Evolutionary conservation across 2,888 invertebrate genomes (phyloP), one percentile per base, ranked within the genome.

Genomic region (Dimorphilus gyrociliatus): DNA sequence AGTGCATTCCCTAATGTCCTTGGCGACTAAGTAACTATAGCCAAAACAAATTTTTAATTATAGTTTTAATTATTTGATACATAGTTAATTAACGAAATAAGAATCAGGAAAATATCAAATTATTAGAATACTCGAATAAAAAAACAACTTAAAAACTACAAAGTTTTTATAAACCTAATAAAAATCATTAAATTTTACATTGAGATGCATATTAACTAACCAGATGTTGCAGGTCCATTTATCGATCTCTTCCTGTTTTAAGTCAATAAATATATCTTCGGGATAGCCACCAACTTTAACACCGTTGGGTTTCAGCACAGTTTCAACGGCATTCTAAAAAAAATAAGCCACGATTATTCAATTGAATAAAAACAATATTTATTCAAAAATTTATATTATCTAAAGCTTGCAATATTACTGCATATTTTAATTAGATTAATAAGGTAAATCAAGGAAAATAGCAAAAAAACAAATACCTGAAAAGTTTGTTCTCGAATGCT

Each of bases 211-310:
- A n/a, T n/a, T 3, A 17, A 27, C 46, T 33, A 33, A 55, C 57
- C 57, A 57, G 25, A 57, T 55, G 23, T 44, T 46, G 29, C 57
- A 57, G 24, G 47, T 46, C 27, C 46, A 45, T n/a, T 45, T 42
- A 19, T 54, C 51, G 26, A 40, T 46, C 25, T 58, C 52, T 6
- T 48, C 50, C 7, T 54, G 55, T 1, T 42, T 38, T n/a, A 58
- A 39, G 25, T 52, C 46, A 10, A 49, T 10, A 33, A 58, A 58
- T 23, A 55, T 46, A 7, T 58, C 55, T 16, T 55, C 54, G 3
- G 50, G 47, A 30, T 53, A 48, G 2, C 58, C 58, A 1, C 55
- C 55, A 8, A 55, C 46, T 27, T 55, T 52, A 19, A 56, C 43
- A 3, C 38, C 40, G 16, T 35, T 32, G 8, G 41, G 41, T 23